Evolutionary conservation across 2,888 invertebrate species (phyloP).

Genomic region (Melangyna quadrimaculata): DNA sequence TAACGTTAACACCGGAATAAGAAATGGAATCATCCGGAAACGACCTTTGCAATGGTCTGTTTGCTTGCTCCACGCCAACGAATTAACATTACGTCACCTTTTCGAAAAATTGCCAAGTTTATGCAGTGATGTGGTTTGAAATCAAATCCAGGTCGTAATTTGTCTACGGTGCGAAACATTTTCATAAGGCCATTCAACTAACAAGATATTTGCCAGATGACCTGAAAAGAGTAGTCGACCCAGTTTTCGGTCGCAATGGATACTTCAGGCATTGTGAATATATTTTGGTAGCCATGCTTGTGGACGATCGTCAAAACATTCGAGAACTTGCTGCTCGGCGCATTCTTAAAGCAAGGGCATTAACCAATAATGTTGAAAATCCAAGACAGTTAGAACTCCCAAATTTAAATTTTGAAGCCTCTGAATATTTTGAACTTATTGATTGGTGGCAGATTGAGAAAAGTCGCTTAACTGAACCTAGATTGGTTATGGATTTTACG

Average conservation of each 20-base stretch:
- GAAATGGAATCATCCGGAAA: no score
- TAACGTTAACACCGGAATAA: not conserved
- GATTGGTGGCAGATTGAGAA: no score
- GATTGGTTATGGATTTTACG: not conserved
- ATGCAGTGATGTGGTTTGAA: not conserved
- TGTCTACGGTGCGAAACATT: not conserved
- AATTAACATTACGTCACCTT: not conserved
- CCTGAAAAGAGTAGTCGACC: not conserved
- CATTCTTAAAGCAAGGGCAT: not conserved
- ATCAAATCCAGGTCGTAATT: not conserved
- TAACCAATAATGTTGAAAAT: not conserved
- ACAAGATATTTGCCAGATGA: not conserved
- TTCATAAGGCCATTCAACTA: no score
- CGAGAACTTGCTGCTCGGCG: no score
- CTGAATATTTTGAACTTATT: not conserved
- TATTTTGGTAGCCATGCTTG: not conserved
- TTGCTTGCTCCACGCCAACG: no score
- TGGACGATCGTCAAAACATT: not conserved
- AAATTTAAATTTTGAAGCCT: not conserved
- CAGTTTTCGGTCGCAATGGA: not conserved
- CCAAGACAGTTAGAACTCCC: not conserved
- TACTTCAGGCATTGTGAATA: not conserved
- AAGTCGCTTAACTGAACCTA: not conserved
- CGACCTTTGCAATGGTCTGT: no score
- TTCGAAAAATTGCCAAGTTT: not conserved